Evolutionary conservation across 2,888 invertebrate genomes (phyloP).

Genomic region (Campoplex capitator): DNA sequence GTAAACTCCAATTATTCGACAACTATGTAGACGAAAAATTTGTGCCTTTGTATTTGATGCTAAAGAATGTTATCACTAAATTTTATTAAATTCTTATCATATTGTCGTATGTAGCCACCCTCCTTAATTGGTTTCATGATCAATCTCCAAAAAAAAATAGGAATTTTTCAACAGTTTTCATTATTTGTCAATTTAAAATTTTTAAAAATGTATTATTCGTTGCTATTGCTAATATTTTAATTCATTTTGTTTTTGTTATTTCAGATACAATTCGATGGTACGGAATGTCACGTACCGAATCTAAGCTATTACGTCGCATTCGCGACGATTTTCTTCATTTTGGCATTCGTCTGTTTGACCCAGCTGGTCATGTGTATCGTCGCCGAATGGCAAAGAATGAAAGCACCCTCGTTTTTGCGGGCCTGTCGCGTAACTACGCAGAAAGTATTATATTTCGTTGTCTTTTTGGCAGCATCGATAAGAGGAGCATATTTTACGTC

Average conservation of each 20-base stretch:
- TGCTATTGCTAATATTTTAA: background rate
- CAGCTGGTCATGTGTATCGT: constrained; percentile 94
- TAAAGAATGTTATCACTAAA: no score
- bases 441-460: constrained; percentile 94
- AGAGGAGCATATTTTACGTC: constrained; percentile 96
- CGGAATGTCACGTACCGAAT: constrained; percentile 93
- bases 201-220: no score
- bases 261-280: constrained; percentile 91
- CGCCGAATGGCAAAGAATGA: constrained; percentile 93
- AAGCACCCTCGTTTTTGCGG: constrained; percentile 92
- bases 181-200: no score
- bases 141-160: no score
- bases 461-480: constrained; percentile 93
- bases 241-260: constrained; percentile 59
- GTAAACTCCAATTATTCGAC: no score
- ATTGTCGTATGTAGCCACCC: no score
- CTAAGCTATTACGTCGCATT: constrained; percentile 90
- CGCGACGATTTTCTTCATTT: constrained; percentile 90
- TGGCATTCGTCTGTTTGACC: constrained; percentile 93
- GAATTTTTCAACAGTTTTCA: no score
- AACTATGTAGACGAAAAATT: no score
- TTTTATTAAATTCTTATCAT: no score
- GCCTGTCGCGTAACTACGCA: constrained; percentile 96
- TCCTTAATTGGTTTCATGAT: no score
- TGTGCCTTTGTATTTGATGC: no score